Percentiles rank a stretch among this genome's conserved stretches.
phyloP scores from a whole-genome alignment of 2,797 vertebrate genomes.

The Anabacerthia variegaticeps region DNA sequence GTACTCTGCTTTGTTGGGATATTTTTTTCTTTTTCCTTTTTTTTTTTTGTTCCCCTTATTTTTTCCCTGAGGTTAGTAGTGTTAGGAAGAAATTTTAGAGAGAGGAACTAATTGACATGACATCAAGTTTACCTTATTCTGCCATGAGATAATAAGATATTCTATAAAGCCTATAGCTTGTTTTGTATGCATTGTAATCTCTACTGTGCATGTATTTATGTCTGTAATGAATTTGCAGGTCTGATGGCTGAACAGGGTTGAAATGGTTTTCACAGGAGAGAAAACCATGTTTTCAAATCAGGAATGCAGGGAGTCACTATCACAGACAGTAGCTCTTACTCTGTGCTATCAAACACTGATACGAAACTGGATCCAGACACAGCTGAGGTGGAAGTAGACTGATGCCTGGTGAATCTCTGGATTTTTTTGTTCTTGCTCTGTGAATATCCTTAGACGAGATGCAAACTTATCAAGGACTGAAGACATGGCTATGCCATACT shows the following conservation, averaged over 20 bases:
- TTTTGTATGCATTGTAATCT: neutral
- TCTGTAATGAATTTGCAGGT: neutral
- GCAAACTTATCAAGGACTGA: neutral
- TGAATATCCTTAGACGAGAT: neutral
- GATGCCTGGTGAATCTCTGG: neutral
- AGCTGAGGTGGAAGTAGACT: neutral
- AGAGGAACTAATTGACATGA: neutral
- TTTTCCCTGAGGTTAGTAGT: neutral
- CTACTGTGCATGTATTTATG: neutral
- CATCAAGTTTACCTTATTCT: neutral
- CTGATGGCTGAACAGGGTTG: neutral
- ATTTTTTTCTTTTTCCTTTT: neutral
- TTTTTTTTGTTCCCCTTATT: neutral
- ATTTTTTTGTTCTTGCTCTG: neutral
- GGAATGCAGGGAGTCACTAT: neutral
- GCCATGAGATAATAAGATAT: neutral
- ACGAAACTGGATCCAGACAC: neutral
- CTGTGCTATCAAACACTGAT: neutral
- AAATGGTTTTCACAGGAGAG: neutral
- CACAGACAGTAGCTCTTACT: neutral
- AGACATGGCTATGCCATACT: neutral
- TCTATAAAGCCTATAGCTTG: neutral
- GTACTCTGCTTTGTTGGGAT: neutral
- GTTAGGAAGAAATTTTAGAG: neutral
- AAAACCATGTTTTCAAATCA: neutral